phyloP scores from a whole-genome alignment of 37 sponge, comb jelly and placozoan genomes.

The Ephydatia muelleri region DNA sequence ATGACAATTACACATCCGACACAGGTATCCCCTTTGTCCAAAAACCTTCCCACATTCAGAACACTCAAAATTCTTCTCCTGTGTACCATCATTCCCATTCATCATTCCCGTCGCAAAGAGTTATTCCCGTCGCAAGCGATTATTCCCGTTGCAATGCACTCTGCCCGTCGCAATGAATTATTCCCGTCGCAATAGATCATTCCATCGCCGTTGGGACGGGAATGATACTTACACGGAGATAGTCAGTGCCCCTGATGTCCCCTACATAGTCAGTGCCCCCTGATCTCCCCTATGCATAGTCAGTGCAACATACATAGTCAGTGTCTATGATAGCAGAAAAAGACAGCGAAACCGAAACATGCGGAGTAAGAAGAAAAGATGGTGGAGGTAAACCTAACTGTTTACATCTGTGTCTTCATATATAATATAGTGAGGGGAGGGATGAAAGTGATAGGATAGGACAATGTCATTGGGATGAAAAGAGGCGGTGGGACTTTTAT shows the following conservation, averaged over 20 bases:
- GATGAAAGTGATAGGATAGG: slow-evolving; percentile 1
- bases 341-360: slow-evolving; percentile 1
- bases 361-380: slow-evolving; percentile 1
- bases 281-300: slow-evolving; percentile 1
- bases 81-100: no score
- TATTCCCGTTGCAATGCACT: no score
- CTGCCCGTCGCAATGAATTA: no score
- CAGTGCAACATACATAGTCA: slow-evolving; percentile 1
- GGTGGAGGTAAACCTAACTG: slow-evolving; percentile 1
- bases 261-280: slow-evolving; percentile 1
- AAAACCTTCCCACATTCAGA: no score
- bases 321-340: slow-evolving; percentile 1
- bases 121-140: no score
- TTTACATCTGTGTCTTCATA: slow-evolving; percentile 1
- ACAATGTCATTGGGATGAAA: slow-evolving; percentile 1
- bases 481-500: slow-evolving; percentile 1
- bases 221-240: slow-evolving; percentile 1
- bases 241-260: slow-evolving; percentile 1
- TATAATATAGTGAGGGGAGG: slow-evolving; percentile 1
- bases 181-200: no score
- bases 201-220: neutral
- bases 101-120: no score
- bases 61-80: no score
- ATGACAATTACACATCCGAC: no score
- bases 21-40: no score